These are phyloP conservation scores for Pan troglodytes DNA, from an alignment of 2,113 vertebrate genomes.

Conservation along the genomic window DNA sequence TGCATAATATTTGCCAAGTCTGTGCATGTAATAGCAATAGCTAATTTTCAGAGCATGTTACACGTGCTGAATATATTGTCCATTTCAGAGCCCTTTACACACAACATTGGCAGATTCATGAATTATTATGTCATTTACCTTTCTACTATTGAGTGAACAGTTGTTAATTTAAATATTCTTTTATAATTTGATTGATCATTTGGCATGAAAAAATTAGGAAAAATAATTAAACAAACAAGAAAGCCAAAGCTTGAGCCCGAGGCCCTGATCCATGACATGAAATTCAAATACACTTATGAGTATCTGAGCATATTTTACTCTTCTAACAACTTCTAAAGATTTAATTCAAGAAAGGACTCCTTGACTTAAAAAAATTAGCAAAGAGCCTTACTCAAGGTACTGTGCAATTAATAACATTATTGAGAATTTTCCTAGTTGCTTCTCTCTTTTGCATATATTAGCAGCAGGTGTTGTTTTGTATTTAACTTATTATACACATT, in stretches of 20 bases:
- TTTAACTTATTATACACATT: conserved; percentile 33
- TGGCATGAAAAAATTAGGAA: conserved; percentile 10
- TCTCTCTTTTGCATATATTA: background rate
- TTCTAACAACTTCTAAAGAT: background rate
- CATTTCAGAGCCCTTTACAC: background rate
- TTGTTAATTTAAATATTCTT: conserved; percentile 7
- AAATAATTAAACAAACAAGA: conserved; percentile 17
- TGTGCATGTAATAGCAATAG: background rate
- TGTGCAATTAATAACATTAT: background rate
- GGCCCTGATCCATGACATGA: background rate
- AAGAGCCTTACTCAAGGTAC: background rate
- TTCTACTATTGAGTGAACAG: background rate
- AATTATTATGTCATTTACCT: background rate
- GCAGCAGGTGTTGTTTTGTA: background rate
- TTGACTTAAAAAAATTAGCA: conserved; percentile 6
- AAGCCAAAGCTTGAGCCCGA: background rate
- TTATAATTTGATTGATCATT: conserved; percentile 3
- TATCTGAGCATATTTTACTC: background rate
- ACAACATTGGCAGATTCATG: background rate
- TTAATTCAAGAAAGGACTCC: background rate
- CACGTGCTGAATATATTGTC: background rate
- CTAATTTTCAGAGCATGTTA: background rate
- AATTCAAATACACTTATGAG: conserved; percentile 1
- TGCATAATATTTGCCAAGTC: background rate
- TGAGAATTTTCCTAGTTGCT: background rate